Base-by-base conservation (phyloP, 2,797 vertebrate genomes). In the Loris lydekkerianus region DNA sequence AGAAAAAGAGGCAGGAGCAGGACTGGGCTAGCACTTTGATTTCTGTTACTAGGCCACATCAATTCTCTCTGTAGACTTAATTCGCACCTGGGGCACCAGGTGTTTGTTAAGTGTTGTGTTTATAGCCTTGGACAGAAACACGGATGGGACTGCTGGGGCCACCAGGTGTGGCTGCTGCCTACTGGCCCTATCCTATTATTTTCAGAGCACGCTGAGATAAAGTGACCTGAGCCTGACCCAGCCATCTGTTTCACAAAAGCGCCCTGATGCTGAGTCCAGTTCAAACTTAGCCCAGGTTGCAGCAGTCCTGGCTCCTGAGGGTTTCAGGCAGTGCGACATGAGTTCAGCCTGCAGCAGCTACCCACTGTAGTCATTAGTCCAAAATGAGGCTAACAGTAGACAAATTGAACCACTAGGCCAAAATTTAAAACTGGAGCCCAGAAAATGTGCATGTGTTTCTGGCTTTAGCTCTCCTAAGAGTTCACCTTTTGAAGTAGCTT, bases 401-500 rank as follows among this genome's bases (percentile, higher is more conserved):
- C 49, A 29, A 7, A 75, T n/a, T 65, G 46, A 43, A 65, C 23
- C 9, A 4, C 31, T 77, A 80, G 67, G 34, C n/a, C 69, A 34
- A 58, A 37, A 80, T 58, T 80, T 29, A 90, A 94, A 93, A 76
- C 20, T 37, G 1, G n/a, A 87, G 25, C 53, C 56, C 8, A 37
- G 25, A 76, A 93, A 87, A 80, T 37, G 21, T 10, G 34, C 27
- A 27, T 1, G 4, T 17, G 37, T 40, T 81, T 53, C 53, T 80
- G 65, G 34, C 25, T 90, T 80, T 75, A 18, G 10, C 43, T 86
- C 53, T 73, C 60, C 31, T 89, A 84, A n/a, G 61, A 34, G 31
- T 61, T 63, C 69, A 80, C 70, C 25, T 90, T 96, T 56, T 77
- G 61, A 83, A 43, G 40, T 67, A 76, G 84, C 29, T 92, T 92